phyloP scores from a whole-genome alignment of 2,888 invertebrate species.

The Chelonus formosanus region DNA sequence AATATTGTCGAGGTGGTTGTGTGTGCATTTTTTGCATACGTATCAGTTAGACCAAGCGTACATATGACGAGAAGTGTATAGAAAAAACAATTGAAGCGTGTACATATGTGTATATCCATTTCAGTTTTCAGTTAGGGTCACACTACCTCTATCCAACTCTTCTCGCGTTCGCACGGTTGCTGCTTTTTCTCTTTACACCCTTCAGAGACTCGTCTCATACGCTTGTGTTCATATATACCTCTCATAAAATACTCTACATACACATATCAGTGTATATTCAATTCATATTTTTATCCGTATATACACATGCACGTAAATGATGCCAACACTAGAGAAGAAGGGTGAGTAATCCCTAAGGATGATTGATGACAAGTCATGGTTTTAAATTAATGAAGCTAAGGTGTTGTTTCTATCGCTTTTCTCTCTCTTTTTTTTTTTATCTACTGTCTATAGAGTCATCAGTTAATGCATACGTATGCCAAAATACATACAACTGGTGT shows the following conservation, averaged over 20 bases:
- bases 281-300: background rate
- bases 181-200: conserved; percentile 53
- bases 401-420: background rate
- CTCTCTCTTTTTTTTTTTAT: background rate
- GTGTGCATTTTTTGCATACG: conserved; percentile 19
- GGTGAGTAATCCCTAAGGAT: conserved; percentile 3
- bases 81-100: conserved; percentile 53
- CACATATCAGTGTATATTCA: background rate
- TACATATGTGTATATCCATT: conserved; percentile 51
- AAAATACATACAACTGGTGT: background rate
- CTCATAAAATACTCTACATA: background rate
- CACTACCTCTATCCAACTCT: conserved; percentile 31
- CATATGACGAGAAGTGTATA: conserved; percentile 15
- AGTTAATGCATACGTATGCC: conserved; percentile 17
- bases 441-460: conserved; percentile 6
- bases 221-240: conserved; percentile 24
- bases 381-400: background rate
- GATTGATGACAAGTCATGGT: too few species aligned
- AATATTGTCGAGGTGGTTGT: conserved; percentile 26
- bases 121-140: conserved; percentile 48
- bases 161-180: conserved; percentile 43
- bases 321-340: background rate
- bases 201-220: conserved; percentile 48
- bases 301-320: conserved; percentile 1
- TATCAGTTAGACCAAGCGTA: conserved; percentile 26